A percentile compares a stretch with the other conserved stretches of the same genome.
These are phyloP conservation scores for Nerophis ophidion DNA, from an alignment of 2,113 vertebrate genomes.

Conservation along the genomic window DNA sequence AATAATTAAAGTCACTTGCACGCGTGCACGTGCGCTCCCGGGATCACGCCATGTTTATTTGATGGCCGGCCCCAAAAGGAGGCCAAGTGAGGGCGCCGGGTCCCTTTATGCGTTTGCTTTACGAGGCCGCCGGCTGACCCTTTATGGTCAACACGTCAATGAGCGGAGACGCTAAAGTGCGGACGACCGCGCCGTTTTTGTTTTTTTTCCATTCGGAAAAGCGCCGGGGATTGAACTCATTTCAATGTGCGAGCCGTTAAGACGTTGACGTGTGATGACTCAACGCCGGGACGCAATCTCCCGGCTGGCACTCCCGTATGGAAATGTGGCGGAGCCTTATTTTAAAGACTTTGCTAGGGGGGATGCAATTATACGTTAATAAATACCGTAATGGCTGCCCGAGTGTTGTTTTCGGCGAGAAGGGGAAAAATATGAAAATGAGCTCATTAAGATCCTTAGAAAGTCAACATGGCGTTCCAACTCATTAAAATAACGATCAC, in stretches of 20 bases:
- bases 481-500: background rate
- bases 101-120: conserved; percentile 47
- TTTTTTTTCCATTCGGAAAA: background rate
- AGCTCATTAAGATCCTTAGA: conserved; percentile 9
- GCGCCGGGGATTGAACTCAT: background rate
- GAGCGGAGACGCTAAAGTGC: conserved; percentile 19
- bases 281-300: background rate
- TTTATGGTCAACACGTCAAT: conserved; percentile 14
- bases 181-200: background rate
- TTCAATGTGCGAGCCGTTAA: background rate
- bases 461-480: background rate
- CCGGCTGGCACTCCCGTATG: background rate
- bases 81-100: conserved; percentile 34
- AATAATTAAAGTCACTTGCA: conserved; percentile 57
- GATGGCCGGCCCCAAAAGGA: conserved; percentile 39
- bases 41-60: conserved; percentile 46
- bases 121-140: conserved; percentile 19
- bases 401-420: background rate
- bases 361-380: conserved; percentile 6
- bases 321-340: background rate
- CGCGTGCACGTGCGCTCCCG: conserved; percentile 31
- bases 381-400: background rate
- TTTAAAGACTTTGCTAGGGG: conserved; percentile 2
- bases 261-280: background rate
- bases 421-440: background rate